Base-by-base conservation (phyloP, 2,888 invertebrate genomes). In the Drosophila anomalipes region DNA sequence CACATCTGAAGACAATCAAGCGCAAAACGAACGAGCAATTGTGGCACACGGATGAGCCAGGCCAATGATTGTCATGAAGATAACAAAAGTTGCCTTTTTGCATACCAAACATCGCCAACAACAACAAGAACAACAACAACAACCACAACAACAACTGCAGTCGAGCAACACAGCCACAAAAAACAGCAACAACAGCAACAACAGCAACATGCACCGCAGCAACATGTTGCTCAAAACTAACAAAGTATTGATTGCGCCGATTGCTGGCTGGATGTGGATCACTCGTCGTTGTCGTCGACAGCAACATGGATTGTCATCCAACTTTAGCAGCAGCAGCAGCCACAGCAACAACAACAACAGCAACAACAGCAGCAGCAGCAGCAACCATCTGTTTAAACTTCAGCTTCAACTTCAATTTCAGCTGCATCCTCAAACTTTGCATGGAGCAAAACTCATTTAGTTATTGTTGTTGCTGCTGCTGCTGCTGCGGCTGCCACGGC, bases 41-140 rank as follows among this genome's bases (percentile, higher is more conserved):
- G 89, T 84, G 87, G 87, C 83, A 89, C 90, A 87, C 89, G 83
- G 87, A 89, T 88, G 85, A 89, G 85, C 81, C 80, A 75, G 69
- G 77, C 75, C 89, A 89, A 83, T 88, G 90, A 88, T 90, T 89
- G 90, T 82, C 84, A 86, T 80, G 81, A 77, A 90, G 91, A 90
- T 91, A 91, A 91, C 90, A 91, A 91, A 91, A 91, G 86, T 87
- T 87, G 87, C 88, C 85, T 86, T 86, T 90, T 91, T 90, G 90
- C 90, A 90, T 90, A 90, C 89, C 86, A 86, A 88, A 81, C 84
- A 89, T 83, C 61, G 81, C 65, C 74, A 85, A 56, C 81, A 67
- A 70, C 71, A 76, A 41, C 74, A 74, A 52, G 71, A 61, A 22
- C 71, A 66, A 53, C 61, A 44, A 39, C 70, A 71, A 30, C 77